Evolutionary conservation across 2,113 vertebrate genomes (phyloP).

Genomic region (Chascanopsetta lugubris): DNA sequence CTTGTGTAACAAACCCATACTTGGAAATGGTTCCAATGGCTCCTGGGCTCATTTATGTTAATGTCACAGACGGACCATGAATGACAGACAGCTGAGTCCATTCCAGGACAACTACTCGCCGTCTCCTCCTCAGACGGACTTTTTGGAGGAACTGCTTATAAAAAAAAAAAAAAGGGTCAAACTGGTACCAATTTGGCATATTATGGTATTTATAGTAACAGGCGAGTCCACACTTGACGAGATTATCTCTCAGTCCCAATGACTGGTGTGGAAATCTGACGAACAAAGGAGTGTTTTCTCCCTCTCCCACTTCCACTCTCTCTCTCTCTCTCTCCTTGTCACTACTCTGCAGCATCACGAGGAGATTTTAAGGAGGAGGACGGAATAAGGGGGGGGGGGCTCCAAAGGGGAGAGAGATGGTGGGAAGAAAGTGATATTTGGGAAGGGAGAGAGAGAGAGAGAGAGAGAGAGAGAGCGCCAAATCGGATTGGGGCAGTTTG

Average conservation of each 20-base stretch:
- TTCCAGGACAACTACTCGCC: not conserved
- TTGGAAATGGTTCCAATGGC: too few relatives aligned
- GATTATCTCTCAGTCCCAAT: constrained; percentile 44
- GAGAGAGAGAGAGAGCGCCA: constrained; percentile 36
- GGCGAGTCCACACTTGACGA: constrained; percentile 32
- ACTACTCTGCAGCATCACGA: constrained; percentile 25
- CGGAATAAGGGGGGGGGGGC: not conserved
- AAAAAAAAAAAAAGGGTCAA: constrained; percentile 19
- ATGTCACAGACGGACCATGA: too few relatives aligned
- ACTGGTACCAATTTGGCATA: constrained; percentile 28
- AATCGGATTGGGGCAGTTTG: constrained; percentile 64
- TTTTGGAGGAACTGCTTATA: too few relatives aligned
- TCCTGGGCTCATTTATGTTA: too few relatives aligned
- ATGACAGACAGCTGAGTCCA: not conserved
- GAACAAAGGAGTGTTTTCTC: constrained; percentile 15
- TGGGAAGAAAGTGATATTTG: not conserved
- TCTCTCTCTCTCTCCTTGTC: constrained; percentile 5
- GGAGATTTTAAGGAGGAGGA: constrained; percentile 20
- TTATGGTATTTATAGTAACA: constrained; percentile 48
- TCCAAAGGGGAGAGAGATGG: constrained; percentile 6
- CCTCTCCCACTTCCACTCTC: not conserved
- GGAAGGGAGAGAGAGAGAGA: not conserved
- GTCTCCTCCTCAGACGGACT: too few relatives aligned
- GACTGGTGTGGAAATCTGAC: constrained; percentile 32
- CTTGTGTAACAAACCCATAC: too few relatives aligned